phyloP scores from a whole-genome alignment of 2,797 vertebrate genomes.

The Anableps anableps region DNA sequence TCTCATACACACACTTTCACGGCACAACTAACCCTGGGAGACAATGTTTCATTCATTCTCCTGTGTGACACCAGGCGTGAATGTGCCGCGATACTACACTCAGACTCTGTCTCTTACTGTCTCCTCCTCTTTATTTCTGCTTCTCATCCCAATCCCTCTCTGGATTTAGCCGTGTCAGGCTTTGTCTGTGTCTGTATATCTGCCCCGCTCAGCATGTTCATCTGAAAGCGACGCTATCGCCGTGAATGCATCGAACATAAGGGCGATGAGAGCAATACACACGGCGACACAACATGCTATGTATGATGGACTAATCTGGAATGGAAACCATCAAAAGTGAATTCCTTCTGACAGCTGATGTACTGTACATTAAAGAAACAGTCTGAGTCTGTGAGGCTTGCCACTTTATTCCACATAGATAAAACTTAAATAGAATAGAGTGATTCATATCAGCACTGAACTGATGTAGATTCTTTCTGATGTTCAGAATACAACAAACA shows the following conservation, averaged over 20 bases:
- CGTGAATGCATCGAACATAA: constrained; percentile 50
- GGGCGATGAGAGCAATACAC: constrained; percentile 54
- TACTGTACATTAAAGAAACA: constrained; percentile 24
- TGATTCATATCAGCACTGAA: not conserved
- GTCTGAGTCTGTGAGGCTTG: constrained; percentile 7
- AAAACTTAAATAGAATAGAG: not conserved
- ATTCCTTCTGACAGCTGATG: constrained; percentile 25
- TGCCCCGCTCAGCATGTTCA: constrained; percentile 52
- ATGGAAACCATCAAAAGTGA: constrained; percentile 25
- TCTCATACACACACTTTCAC: constrained; percentile 56
- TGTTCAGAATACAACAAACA: not conserved
- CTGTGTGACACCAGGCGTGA: constrained; percentile 63
- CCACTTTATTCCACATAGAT: constrained; percentile 6
- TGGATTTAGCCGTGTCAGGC: constrained; percentile 62
- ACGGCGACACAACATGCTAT: constrained; percentile 17
- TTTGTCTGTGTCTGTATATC: constrained; percentile 64
- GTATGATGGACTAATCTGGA: constrained; percentile 42
- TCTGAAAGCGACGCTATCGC: constrained; percentile 55
- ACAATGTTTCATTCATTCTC: constrained; percentile 55
- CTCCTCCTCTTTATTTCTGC: constrained; percentile 56
- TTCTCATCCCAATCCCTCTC: constrained; percentile 55
- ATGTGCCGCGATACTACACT: constrained; percentile 61
- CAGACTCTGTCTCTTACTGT: constrained; percentile 52
- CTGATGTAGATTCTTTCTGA: not conserved
- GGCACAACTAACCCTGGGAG: constrained; percentile 64